phyloP scores from a whole-genome alignment of 2,888 invertebrate species.

The Microctonus hyperodae region DNA sequence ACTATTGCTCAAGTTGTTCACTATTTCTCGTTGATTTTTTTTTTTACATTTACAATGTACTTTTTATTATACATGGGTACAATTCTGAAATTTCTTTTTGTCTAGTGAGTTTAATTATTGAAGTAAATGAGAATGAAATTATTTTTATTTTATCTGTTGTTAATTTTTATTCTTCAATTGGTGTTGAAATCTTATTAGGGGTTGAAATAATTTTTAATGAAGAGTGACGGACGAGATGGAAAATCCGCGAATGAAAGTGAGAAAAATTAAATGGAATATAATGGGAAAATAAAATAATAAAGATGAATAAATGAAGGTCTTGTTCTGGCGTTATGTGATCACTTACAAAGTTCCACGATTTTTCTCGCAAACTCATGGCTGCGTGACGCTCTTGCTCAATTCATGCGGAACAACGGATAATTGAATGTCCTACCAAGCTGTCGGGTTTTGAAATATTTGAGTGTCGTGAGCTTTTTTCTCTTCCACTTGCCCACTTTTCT shows the following conservation, averaged over 20 bases:
- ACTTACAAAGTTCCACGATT: conserved; percentile 27
- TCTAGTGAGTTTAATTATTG: too few species aligned
- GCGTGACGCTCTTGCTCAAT: conserved; percentile 28
- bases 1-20: background rate
- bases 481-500: conserved; percentile 9
- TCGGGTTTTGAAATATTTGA: conserved; percentile 34
- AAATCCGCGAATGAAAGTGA: background rate
- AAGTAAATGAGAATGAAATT: too few species aligned
- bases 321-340: conserved; percentile 9
- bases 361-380: conserved; percentile 8
- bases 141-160: too few species aligned
- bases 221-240: too few species aligned
- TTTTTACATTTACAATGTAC: background rate
- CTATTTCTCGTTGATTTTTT: background rate
- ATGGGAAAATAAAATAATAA: conserved; percentile 9
- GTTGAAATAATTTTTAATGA: background rate
- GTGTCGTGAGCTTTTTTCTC: conserved; percentile 21
- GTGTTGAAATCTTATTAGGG: background rate
- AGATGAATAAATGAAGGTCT: background rate
- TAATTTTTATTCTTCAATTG: background rate
- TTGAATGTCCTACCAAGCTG: conserved; percentile 35
- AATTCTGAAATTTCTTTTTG: too few species aligned
- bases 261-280: background rate
- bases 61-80: too few species aligned
- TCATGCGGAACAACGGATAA: conserved; percentile 35